Base-by-base conservation (phyloP, 1,140 invertebrate species). In the Trichonephila clavata region DNA sequence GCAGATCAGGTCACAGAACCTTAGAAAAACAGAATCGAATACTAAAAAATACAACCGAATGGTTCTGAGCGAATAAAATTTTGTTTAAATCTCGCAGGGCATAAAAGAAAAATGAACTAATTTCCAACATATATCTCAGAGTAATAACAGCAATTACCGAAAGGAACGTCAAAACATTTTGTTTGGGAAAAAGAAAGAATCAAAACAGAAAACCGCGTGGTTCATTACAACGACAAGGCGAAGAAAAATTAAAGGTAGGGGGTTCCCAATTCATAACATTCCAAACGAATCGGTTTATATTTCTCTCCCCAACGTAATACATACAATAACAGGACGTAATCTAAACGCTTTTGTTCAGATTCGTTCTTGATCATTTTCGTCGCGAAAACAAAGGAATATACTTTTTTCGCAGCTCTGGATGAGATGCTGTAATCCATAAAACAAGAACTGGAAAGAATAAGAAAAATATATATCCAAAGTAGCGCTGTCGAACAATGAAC, bases 401-500 rank as follows among this genome's bases (percentile, higher is more conserved):
- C 21, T 87, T 87, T 87, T 84, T n/a, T 39, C 16, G 21, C n/a
- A 39, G 39, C 83, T 84, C 6, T n/a, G 21, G 16, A 24, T 21
- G 21, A 21, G 83, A 84, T 84, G 43, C 27, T 84, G 83, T 84
- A 57, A 60, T 32, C 39, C 80, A 83, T 83, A 39, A 57, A 43
- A 39, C 32, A 18, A 57, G 50, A 50, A 27, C 27, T 65, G 60
- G 63, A 32, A 21, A n/a, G 59, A 87, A 39, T 8, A 57, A 20
- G 43, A 81, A 81, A 81, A 81, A n/a, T 68, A 81, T 68, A 81
- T 20, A 24, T 18, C 59, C 84, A 86, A 27, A 24, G 50, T 21
- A 50, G 27, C 50, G 50, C 24, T 24, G 27, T n/a, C 14, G 86
- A 87, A 87, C 86, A 87, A 87, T 87, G 86, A 87, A 87, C 86